Conservation (phyloP, 2,888 invertebrate species). For the Heteromyza rotundicornis region DNA sequence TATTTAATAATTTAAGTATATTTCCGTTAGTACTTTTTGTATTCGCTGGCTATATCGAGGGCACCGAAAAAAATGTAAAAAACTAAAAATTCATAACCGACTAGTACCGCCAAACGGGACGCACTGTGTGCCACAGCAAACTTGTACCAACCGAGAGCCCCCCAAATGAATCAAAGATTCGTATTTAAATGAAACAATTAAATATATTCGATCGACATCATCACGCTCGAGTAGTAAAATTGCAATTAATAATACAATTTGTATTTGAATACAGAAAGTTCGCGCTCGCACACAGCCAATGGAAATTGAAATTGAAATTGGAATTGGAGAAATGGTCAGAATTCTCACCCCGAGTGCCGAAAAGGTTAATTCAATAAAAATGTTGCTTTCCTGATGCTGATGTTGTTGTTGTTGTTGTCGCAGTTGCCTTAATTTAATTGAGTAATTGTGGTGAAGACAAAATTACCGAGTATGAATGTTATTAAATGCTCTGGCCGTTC, state of each 20-base stretch:
- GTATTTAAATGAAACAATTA: too few relatives aligned
- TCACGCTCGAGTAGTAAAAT: conserved; percentile 38
- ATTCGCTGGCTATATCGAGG: not conserved
- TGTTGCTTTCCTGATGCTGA: not conserved
- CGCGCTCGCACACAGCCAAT: too few relatives aligned
- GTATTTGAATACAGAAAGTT: conserved; percentile 18
- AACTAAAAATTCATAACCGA: conserved; percentile 21
- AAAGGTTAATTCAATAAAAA: conserved; percentile 50
- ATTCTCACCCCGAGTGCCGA: conserved; percentile 27
- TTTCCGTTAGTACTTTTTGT: too few relatives aligned
- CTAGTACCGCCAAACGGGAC: conserved; percentile 39
- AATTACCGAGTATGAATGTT: too few relatives aligned
- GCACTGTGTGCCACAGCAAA: too few relatives aligned
- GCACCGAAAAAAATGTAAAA: too few relatives aligned
- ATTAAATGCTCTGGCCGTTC: too few relatives aligned
- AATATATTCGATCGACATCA: too few relatives aligned
- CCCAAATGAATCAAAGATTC: too few relatives aligned
- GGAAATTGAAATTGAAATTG: too few relatives aligned
- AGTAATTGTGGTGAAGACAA: not conserved
- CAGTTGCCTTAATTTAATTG: not conserved
- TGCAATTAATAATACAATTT: conserved; percentile 44
- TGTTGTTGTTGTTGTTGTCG: conserved; percentile 3
- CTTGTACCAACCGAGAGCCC: too few relatives aligned
- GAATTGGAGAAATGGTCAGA: conserved; percentile 9
- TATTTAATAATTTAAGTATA: too few relatives aligned